Evolutionary conservation across 2,888 invertebrate species (phyloP), one percentile per base, ranked within the genome.

Genomic region (Orchesellides sinensis): DNA sequence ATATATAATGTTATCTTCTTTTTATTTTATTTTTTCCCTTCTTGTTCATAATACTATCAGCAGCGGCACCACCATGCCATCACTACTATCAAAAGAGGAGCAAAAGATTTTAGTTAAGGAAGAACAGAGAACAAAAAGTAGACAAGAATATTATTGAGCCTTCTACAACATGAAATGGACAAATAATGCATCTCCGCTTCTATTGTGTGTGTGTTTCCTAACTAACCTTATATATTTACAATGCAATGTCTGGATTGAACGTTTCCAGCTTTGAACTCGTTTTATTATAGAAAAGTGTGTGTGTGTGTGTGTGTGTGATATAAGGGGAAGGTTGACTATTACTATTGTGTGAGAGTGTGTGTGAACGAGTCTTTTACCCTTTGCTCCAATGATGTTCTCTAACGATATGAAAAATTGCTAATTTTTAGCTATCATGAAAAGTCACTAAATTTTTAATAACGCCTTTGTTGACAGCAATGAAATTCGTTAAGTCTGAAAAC

Each of bases 321-420:
- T n/a, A n/a, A n/a, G n/a, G n/a, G n/a, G n/a, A n/a, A n/a, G 59
- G 59, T 59, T 72, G 45, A 45, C 21, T 72, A 56, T 59, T 72
- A 59, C 59, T 40, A 68, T 49, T 59, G 45, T 45, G n/a, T n/a
- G n/a, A n/a, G n/a, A n/a, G n/a, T n/a, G n/a, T n/a, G 32, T 52
- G 54, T 29, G 54, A 70, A 70, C 32, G 32, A 70, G 45, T 54
- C 49, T 40, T 63, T 61, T 27, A 21, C 6, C 3, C n/a, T 35
- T n/a, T 45, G 21, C 29, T 23, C 68, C 45, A 17, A 17, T 14
- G 49, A 17, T 25, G 72, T 17, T 47, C 65, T 49, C 52, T 70
- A 79, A 63, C 63, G 70, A 69, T 79, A 72, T 65, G 72, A 80
- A 80, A 66, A 73, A 73, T 73, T 66, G 81, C 68, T 72, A 81